phyloP scores from a whole-genome alignment of 53 echinoderm and acorn worm species.

The Paelopatides confundens region DNA sequence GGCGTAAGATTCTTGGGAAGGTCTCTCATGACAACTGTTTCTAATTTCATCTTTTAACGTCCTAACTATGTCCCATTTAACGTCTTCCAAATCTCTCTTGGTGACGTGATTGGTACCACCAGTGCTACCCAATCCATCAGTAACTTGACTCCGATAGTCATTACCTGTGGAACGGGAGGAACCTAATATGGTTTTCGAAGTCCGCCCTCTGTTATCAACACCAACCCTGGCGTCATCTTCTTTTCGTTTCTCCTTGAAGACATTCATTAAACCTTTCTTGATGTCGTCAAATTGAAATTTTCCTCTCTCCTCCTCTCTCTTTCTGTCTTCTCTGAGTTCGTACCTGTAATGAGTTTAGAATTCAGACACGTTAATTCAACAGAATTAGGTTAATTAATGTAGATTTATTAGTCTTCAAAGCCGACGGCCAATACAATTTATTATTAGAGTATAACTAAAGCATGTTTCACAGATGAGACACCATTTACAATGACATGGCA shows the following conservation, averaged over 20 bases:
- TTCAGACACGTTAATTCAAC: no score
- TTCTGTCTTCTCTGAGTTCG: constrained; percentile 94
- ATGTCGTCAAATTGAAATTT: constrained; percentile 80
- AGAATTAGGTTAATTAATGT: no score
- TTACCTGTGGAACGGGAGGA: background rate
- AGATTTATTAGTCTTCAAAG: no score
- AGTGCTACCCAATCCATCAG: background rate
- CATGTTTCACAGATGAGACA: no score
- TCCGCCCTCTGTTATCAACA: background rate
- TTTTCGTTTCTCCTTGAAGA: background rate
- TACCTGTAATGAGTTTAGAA: no score
- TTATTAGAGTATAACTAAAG: no score
- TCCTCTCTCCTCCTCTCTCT: constrained; percentile 82
- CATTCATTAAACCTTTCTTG: constrained; percentile 72
- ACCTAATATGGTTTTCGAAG: background rate
- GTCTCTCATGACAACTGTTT: background rate
- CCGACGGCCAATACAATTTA: no score
- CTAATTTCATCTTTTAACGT: constrained; percentile 61
- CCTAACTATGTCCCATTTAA: constrained; percentile 72
- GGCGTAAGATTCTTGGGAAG: background rate
- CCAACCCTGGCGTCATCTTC: constrained; percentile 3
- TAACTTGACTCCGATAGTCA: background rate
- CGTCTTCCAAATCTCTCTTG: constrained; percentile 59
- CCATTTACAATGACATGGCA: no score
- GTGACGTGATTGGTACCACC: constrained; percentile 23